Conservation (phyloP, 2,888 invertebrate genomes). For the Drepanosiphum platanoidis region DNA sequence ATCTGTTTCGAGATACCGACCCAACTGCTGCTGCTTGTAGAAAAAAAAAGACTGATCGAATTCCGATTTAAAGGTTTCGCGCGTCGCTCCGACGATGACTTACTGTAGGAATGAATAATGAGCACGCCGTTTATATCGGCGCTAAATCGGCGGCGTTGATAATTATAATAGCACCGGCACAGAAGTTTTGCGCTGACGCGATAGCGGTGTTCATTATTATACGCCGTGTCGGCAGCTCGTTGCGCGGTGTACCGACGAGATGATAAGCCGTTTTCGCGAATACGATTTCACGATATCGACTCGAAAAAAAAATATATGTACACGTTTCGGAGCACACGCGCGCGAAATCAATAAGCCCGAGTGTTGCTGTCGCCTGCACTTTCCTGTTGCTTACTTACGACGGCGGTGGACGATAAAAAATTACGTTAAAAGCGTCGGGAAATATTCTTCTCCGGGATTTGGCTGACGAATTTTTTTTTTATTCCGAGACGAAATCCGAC, state of each 20-base stretch:
- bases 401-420: too few relatives aligned
- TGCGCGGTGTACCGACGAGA: neutral
- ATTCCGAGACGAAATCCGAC: too few relatives aligned
- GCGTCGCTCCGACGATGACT: neutral
- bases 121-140: neutral
- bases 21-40: neutral
- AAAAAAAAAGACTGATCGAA: neutral
- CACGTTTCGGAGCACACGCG: too few relatives aligned
- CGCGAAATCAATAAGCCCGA: too few relatives aligned
- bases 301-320: neutral
- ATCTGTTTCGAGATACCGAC: neutral
- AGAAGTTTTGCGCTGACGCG: neutral
- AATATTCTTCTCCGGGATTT: too few relatives aligned
- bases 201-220: neutral
- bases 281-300: neutral
- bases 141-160: neutral
- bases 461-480: too few relatives aligned
- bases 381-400: neutral
- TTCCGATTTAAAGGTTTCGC: neutral
- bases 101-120: neutral
- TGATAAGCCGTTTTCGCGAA: conserved; percentile 6
- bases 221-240: neutral
- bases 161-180: neutral
- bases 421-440: too few relatives aligned
- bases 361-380: too few relatives aligned